Conservation (phyloP, 2,113 vertebrate species). For the Chaetops frenatus region DNA sequence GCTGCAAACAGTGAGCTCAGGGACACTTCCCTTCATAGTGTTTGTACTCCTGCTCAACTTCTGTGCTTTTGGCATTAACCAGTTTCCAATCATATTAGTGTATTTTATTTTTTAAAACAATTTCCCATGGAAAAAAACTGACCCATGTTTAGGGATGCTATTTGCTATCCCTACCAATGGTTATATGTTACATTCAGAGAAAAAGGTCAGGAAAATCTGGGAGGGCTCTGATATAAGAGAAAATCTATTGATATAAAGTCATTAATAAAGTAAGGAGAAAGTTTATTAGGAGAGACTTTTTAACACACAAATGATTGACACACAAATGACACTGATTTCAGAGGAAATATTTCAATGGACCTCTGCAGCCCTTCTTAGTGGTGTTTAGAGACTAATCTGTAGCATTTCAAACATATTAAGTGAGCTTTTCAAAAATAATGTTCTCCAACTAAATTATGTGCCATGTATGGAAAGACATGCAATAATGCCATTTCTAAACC, state of each 20-base stretch:
- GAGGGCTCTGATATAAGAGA: background rate
- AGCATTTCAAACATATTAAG: background rate
- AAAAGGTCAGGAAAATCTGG: background rate
- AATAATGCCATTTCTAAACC: background rate
- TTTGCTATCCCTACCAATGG: background rate
- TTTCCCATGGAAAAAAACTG: background rate
- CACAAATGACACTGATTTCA: background rate
- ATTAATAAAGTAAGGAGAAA: background rate
- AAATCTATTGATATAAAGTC: background rate
- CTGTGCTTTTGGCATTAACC: background rate
- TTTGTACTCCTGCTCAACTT: background rate
- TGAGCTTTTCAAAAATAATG: background rate
- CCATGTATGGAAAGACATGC: background rate
- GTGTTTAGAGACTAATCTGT: background rate
- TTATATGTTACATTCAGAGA: background rate
- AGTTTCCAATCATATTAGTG: background rate
- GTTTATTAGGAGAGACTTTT: background rate
- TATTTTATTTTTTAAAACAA: background rate
- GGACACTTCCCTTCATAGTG: background rate
- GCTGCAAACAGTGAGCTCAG: slow-evolving; percentile 9
- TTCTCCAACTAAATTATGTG: background rate
- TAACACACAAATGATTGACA: background rate
- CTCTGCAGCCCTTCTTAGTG: background rate
- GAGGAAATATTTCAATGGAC: background rate
- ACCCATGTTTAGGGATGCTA: background rate